A percentile compares a stretch with the other conserved stretches of the same genome.
Evolutionary conservation across 2,113 vertebrate species (phyloP).

Genomic region (Microcebus tavaratra): DNA sequence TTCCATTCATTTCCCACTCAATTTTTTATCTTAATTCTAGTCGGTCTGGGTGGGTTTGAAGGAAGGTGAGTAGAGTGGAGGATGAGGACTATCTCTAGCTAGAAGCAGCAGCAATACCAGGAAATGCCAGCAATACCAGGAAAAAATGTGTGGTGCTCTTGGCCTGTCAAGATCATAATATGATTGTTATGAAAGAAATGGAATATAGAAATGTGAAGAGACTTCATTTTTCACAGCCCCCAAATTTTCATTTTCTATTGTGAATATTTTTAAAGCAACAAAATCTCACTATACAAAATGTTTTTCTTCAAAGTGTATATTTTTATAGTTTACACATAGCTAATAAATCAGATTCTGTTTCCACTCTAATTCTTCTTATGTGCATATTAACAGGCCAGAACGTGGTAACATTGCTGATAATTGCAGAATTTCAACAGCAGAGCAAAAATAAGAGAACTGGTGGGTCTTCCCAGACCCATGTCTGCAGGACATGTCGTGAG

Average conservation of each 20-base stretch:
- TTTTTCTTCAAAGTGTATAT: constrained; percentile 21
- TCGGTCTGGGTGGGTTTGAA: not conserved
- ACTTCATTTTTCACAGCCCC: constrained; percentile 21
- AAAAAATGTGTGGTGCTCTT: not conserved
- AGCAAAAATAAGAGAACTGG: not conserved
- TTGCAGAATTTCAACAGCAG: not conserved
- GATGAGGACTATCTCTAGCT: not conserved
- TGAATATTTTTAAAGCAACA: constrained; percentile 51
- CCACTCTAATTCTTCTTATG: not conserved
- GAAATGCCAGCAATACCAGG: not conserved
- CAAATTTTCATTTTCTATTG: constrained; percentile 22
- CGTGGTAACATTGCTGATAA: not conserved
- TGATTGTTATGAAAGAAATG: not conserved
- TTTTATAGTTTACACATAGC: not conserved
- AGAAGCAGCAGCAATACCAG: not conserved
- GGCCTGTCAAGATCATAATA: not conserved
- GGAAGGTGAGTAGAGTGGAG: not conserved
- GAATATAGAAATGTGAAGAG: not conserved
- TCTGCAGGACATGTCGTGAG: not conserved
- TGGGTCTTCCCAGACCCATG: not conserved
- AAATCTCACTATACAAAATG: constrained; percentile 17
- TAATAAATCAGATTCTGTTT: not conserved
- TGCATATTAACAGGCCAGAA: not conserved
- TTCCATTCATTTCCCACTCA: constrained; percentile 21
- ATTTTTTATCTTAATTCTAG: constrained; percentile 1